Base-by-base conservation (phyloP, 2,888 invertebrate species). In the Drosophila acutilabella region DNA sequence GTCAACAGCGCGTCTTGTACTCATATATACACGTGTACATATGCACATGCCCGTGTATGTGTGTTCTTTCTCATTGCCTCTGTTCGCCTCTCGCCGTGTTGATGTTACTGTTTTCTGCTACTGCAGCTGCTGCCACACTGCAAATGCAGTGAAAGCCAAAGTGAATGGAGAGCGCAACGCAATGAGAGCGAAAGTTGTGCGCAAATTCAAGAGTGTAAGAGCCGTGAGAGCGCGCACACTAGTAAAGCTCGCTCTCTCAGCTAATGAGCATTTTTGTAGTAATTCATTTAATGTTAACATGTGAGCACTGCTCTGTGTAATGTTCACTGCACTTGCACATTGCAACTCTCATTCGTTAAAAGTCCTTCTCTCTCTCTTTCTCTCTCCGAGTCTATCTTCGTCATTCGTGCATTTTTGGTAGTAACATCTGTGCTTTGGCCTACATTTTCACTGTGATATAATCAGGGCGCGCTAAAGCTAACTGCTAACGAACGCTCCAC, bases 371-470 rank as follows among this genome's bases (percentile, higher is more conserved):
- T 36, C 36, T 36, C 23, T 42, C 8, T 30, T 18, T 42, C 1
- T 26, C 10, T 40, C 13, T 30, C 41, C 38, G 14, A 45, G n/a
- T 14, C n/a, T 48, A 33, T 16, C 41, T 40, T 11, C 26, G 26
- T 59, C 38, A 14, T 10, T 38, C 33, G 23, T 36, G 11, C 36
- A 11, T 26, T 42, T 68, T 54, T 45, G 59, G 48, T 70, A 70
- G 66, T 80, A 81, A 81, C 74, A 85, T 65, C 67, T 76, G 80
- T 85, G 89, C 89, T 86, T 86, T 86, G 86, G 87, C 86, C 86
- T 86, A 86, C 87, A 89, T 89, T 89, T 78, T 57, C 65, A 74
- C 71, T 84, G 87, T 86, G 86, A 88, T 86, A 86, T 86, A 86
- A 86, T 88, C 86, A 77, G 89, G 86, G 65, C 89, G 89, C 79